These are phyloP conservation scores for Thunnus albacares DNA, from an alignment of 2,797 vertebrate genomes.

Conservation along the genomic window DNA sequence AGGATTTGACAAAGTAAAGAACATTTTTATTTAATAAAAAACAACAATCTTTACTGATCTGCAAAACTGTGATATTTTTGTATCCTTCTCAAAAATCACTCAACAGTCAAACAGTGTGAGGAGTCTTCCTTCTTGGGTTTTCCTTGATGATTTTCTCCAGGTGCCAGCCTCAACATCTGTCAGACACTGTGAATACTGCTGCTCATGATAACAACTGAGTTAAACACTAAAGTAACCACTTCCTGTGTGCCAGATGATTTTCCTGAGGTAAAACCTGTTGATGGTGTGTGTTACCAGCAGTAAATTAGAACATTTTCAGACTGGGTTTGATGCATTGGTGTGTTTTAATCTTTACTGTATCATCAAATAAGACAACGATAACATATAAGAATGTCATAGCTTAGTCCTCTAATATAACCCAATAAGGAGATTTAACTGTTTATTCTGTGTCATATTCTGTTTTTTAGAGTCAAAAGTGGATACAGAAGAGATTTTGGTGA, in stretches of 20 bases:
- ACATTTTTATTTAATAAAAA: too few species aligned
- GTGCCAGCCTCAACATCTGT: constrained; percentile 22
- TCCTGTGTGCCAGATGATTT: neutral
- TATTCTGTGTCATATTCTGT: neutral
- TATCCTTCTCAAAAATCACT: constrained; percentile 31
- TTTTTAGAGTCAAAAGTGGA: neutral
- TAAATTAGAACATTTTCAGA: neutral
- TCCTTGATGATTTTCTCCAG: constrained; percentile 22
- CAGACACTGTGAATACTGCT: neutral
- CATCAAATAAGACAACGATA: neutral
- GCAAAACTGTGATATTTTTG: neutral
- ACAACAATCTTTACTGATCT: neutral
- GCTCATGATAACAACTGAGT: constrained; percentile 16
- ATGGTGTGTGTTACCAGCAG: neutral
- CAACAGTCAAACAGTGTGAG: constrained; percentile 12
- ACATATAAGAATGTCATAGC: neutral
- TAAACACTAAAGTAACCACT: neutral
- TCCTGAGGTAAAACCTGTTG: neutral
- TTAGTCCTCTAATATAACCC: neutral
- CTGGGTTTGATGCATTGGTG: neutral
- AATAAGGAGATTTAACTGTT: neutral
- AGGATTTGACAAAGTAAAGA: neutral
- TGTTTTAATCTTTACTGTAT: neutral
- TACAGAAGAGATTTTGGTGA: neutral
- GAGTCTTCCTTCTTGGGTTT: constrained; percentile 26